Percentiles rank a stretch among this genome's conserved stretches.
These are phyloP conservation scores for Eumacrocentrus americanus DNA, from an alignment of 2,888 invertebrate genomes.

Conservation along the genomic window DNA sequence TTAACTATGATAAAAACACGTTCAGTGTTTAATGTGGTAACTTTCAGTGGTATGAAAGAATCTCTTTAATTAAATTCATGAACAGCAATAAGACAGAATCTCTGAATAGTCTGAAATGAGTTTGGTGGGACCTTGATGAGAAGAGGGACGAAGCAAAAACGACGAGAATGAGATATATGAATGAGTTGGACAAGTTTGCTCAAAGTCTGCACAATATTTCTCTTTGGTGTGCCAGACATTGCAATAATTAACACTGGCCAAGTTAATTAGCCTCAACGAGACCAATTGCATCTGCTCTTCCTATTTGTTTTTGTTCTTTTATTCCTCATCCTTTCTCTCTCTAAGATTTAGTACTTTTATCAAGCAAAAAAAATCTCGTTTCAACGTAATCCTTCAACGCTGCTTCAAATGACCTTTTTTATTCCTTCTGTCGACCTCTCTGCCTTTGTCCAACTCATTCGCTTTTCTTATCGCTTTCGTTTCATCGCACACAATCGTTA, in stretches of 20 bases:
- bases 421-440: background rate
- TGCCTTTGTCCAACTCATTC: background rate
- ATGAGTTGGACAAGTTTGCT: too few species aligned
- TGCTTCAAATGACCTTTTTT: background rate
- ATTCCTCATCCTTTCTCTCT: too few species aligned
- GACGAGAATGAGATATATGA: too few species aligned
- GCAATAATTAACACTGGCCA: background rate
- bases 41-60: too few species aligned
- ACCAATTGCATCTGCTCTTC: background rate
- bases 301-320: background rate
- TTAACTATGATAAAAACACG: too few species aligned
- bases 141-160: too few species aligned
- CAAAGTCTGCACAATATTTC: too few species aligned
- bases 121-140: too few species aligned
- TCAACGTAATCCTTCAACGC: background rate
- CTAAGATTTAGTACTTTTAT: background rate
- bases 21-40: too few species aligned
- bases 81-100: too few species aligned
- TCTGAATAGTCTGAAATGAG: too few species aligned
- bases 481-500: background rate
- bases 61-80: too few species aligned
- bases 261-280: background rate
- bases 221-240: background rate
- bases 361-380: background rate
- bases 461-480: background rate